Evolutionary conservation across 2,888 invertebrate genomes (phyloP).

Genomic region (Phengaris arion): DNA sequence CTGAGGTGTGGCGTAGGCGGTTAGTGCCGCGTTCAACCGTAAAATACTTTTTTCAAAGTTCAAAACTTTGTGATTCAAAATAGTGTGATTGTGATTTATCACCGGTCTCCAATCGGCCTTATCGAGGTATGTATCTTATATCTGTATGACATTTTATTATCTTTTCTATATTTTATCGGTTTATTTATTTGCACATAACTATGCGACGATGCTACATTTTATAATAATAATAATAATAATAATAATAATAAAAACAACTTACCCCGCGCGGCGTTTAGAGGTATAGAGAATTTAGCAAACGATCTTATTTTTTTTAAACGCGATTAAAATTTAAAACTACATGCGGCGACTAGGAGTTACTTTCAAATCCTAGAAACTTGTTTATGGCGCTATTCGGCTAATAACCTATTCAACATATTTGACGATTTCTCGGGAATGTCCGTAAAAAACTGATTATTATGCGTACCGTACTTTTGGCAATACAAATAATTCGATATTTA

Average conservation of each 20-base stretch:
- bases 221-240: background rate
- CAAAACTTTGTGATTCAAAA: conserved; percentile 44
- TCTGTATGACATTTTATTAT: conserved; percentile 35
- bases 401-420: background rate
- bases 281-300: background rate
- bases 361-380: conserved; percentile 27
- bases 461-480: background rate
- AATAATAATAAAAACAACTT: background rate
- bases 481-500: conserved; percentile 1
- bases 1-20: conserved; percentile 70
- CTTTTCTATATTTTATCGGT: conserved; percentile 6
- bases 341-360: background rate
- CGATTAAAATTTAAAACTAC: background rate
- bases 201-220: background rate
- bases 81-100: conserved; percentile 39
- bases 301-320: background rate
- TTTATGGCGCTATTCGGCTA: conserved; percentile 11
- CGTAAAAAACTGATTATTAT: background rate
- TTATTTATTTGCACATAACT: conserved; percentile 9
- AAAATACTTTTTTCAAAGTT: conserved; percentile 54
- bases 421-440: conserved; percentile 1
- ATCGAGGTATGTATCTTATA: conserved; percentile 40
- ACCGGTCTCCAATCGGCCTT: conserved; percentile 31
- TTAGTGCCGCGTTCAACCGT: conserved; percentile 64
- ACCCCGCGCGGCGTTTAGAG: background rate